A percentile compares a stretch with the other conserved stretches of the same genome.
Conservation (phyloP, 2,888 invertebrate genomes). For the Drosophila buzzatii region DNA sequence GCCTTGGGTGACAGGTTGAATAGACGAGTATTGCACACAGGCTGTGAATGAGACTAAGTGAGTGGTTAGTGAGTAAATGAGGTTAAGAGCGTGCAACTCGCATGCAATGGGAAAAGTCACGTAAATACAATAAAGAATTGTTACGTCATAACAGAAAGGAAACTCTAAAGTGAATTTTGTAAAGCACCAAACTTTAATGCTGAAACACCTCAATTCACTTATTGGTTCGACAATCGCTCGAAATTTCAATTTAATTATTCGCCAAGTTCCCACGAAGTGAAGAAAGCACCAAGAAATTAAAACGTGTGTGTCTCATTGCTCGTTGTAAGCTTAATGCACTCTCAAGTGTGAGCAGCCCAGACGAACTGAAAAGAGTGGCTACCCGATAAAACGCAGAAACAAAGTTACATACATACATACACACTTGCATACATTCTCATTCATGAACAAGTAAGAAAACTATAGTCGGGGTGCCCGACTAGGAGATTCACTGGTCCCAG, state of each 20-base stretch:
- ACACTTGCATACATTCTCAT: neutral
- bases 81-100: conserved; percentile 43
- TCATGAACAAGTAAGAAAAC: no score
- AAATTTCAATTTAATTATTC: conserved; percentile 30
- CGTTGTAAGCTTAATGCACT: conserved; percentile 48
- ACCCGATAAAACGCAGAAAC: conserved; percentile 29
- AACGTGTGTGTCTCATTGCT: conserved; percentile 40
- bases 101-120: conserved; percentile 18
- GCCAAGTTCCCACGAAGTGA: conserved; percentile 59
- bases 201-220: conserved; percentile 47
- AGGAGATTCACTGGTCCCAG: no score
- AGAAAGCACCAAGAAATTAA: conserved; percentile 32
- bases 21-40: conserved; percentile 72
- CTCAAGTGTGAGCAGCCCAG: conserved; percentile 23
- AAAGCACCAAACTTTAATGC: neutral
- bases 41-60: conserved; percentile 24
- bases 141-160: conserved; percentile 10
- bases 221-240: conserved; percentile 19
- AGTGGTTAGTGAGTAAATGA: conserved; percentile 32
- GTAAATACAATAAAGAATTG: conserved; percentile 10
- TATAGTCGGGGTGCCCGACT: no score
- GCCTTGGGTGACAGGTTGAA: conserved; percentile 66
- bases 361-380: conserved; percentile 26
- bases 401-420: neutral
- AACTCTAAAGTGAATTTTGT: conserved; percentile 1